These are phyloP conservation scores for Osmoderma eremita DNA, from an alignment of 2,888 invertebrate species.

Conservation along the genomic window DNA sequence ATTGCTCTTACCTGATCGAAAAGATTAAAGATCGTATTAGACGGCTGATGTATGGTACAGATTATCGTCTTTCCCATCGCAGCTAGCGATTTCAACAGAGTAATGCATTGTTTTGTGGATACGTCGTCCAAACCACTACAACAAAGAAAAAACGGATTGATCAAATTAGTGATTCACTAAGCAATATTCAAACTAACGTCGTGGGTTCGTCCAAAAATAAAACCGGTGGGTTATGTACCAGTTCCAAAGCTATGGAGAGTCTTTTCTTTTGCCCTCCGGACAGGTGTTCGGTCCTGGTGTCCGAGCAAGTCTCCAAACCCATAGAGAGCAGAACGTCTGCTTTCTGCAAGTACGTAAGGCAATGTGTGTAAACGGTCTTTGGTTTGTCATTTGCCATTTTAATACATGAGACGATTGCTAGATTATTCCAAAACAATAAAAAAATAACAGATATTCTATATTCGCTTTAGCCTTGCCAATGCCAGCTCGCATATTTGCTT, in stretches of 20 bases:
- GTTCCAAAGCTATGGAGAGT: conserved; percentile 78
- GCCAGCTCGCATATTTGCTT: too few relatives aligned
- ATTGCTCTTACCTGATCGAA: conserved; percentile 71
- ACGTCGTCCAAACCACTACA: conserved; percentile 78
- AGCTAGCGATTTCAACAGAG: conserved; percentile 74
- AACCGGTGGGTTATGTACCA: conserved; percentile 85
- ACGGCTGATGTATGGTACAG: conserved; percentile 85
- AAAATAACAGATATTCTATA: too few relatives aligned
- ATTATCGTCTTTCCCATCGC: conserved; percentile 79
- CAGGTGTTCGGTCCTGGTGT: conserved; percentile 73
- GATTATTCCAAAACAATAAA: too few relatives aligned
- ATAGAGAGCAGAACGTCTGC: conserved; percentile 60
- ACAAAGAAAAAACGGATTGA: conserved; percentile 39
- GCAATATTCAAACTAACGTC: conserved; percentile 68
- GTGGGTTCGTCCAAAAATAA: conserved; percentile 86
- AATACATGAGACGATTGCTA: too few relatives aligned
- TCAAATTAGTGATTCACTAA: not conserved
- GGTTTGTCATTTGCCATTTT: too few relatives aligned
- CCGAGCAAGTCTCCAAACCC: conserved; percentile 72
- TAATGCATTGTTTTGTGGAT: conserved; percentile 77
- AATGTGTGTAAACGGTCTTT: too few relatives aligned
- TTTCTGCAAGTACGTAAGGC: conserved; percentile 13
- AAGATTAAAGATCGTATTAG: conserved; percentile 78
- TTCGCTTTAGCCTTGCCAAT: too few relatives aligned
- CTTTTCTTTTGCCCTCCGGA: conserved; percentile 84